Evolutionary conservation across 2,113 vertebrate genomes (phyloP).

Genomic region (Tapirus terrestris): DNA sequence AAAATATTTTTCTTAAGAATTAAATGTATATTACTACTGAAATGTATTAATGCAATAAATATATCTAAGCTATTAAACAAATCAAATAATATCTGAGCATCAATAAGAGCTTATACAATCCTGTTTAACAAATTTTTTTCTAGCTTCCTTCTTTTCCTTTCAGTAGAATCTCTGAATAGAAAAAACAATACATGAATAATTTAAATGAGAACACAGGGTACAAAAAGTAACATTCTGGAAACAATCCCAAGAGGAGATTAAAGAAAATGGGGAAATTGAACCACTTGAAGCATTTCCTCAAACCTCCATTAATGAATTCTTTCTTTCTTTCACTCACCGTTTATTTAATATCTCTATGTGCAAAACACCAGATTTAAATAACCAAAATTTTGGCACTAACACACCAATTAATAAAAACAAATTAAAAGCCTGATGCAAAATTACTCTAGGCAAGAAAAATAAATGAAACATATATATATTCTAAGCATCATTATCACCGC

Average conservation of each 20-base stretch:
- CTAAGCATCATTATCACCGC: not conserved
- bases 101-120: slow-evolving; percentile 61
- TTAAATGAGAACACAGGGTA: slow-evolving; percentile 75
- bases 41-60: not conserved
- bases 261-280: slow-evolving; percentile 15
- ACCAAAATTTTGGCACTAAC: slow-evolving; percentile 16
- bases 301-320: not conserved
- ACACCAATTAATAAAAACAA: slow-evolving; percentile 5
- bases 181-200: slow-evolving; percentile 75
- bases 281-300: not conserved
- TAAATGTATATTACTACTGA: not conserved
- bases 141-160: slow-evolving; percentile 66
- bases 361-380: slow-evolving; percentile 1
- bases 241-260: slow-evolving; percentile 41
- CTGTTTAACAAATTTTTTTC: slow-evolving; percentile 63
- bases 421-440: slow-evolving; percentile 51
- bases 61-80: not conserved
- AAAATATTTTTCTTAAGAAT: slow-evolving; percentile 6
- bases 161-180: slow-evolving; percentile 58
- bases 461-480: not conserved
- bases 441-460: not conserved
- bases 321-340: not conserved
- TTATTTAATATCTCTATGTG: slow-evolving; percentile 10
- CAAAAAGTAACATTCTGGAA: slow-evolving; percentile 66
- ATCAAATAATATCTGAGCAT: not conserved